A percentile compares a stretch with the other conserved stretches of the same genome.
Conservation (phyloP, 2,113 vertebrate species). For the Anolis sagrei region DNA sequence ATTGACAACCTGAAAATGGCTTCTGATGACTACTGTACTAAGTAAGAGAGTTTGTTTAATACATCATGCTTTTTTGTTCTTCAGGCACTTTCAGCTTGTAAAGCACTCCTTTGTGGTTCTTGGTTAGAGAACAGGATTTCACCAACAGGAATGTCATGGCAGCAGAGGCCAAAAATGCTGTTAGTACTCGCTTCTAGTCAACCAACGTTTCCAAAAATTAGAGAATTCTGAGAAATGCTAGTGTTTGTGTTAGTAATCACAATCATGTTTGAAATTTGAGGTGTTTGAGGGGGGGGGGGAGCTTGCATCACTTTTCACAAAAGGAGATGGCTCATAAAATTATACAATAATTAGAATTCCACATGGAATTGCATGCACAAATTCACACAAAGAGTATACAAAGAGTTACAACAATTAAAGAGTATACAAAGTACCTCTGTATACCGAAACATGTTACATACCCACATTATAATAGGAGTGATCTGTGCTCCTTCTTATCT, state of each 20-base stretch:
- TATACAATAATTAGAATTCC: neutral
- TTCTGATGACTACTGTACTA: conserved; percentile 78
- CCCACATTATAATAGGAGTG: neutral
- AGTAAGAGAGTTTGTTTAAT: conserved; percentile 59
- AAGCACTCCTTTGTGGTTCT: neutral
- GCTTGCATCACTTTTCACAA: neutral
- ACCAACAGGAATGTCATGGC: neutral
- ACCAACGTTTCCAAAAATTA: neutral
- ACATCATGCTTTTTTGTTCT: neutral
- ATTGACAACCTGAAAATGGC: conserved; percentile 74
- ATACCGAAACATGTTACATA: too few species aligned
- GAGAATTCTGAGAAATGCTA: neutral
- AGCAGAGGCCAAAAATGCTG: neutral
- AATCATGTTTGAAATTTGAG: neutral
- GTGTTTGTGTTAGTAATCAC: neutral
- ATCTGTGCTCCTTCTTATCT: neutral
- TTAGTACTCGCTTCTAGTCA: neutral
- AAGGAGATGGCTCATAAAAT: neutral
- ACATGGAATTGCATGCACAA: too few species aligned
- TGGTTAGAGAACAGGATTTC: too few species aligned
- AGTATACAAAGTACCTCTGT: too few species aligned
- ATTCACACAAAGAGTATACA: too few species aligned
- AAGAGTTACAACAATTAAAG: too few species aligned
- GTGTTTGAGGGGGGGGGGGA: neutral
- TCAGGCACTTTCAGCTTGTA: neutral